Conservation (phyloP, 2,888 invertebrate species). For the Nesidiocoris tenuis region DNA sequence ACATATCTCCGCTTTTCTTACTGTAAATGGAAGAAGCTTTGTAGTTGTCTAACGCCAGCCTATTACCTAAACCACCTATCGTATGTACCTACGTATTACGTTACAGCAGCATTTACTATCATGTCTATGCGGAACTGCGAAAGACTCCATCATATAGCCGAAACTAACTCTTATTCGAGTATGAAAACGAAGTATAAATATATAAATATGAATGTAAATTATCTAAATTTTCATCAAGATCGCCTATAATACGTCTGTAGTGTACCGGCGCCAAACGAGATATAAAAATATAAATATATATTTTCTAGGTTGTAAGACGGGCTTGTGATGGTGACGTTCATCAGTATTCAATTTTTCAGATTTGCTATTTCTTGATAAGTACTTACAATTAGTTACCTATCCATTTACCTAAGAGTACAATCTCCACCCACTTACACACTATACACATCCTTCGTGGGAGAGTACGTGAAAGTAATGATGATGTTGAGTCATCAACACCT, state of each 20-base stretch:
- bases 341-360: neutral
- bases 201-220: neutral
- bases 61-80: neutral
- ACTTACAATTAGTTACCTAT: too few species aligned
- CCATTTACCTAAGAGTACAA: too few species aligned
- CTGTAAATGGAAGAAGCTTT: constrained; percentile 11
- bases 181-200: neutral
- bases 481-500: neutral
- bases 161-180: neutral
- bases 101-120: neutral
- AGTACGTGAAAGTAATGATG: neutral
- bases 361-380: neutral
- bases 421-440: neutral
- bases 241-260: neutral
- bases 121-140: neutral
- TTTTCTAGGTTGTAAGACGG: neutral
- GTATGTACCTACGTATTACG: too few species aligned
- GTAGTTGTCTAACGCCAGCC: neutral
- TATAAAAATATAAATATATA: neutral
- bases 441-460: neutral
- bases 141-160: neutral
- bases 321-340: neutral
- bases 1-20: constrained; percentile 33
- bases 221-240: neutral
- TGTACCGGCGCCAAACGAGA: neutral